Evolutionary conservation across 1,140 invertebrate genomes (phyloP).

Genomic region (Formica selysi): DNA sequence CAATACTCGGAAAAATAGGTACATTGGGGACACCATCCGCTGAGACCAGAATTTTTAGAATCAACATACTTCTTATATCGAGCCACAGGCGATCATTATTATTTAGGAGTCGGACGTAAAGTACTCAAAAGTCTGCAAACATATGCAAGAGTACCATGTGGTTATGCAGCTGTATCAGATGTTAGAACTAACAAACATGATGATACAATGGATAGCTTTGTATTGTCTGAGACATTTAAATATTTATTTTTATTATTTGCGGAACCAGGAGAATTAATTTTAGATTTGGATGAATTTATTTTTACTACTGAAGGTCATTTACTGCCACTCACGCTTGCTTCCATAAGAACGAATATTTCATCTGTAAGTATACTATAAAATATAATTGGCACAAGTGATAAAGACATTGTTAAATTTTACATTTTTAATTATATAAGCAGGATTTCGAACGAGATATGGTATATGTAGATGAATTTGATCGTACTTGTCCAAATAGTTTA

Average conservation of each 20-base stretch:
- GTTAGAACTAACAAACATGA: conserved; percentile 95
- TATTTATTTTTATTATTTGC: conserved; percentile 98
- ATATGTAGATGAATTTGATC: conserved; percentile 87
- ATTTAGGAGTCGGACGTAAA: conserved; percentile 96
- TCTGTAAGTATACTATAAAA: conserved; percentile 80
- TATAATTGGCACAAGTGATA: conserved; percentile 1
- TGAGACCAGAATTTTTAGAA: conserved; percentile 99
- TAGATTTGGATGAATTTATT: conserved; percentile 98
- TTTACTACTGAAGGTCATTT: conserved; percentile 99
- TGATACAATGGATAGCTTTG: conserved; percentile 99
- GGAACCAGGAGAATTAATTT: conserved; percentile 93
- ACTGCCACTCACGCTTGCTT: conserved; percentile 94
- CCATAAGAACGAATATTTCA: conserved; percentile 83
- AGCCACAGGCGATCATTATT: conserved; percentile 98
- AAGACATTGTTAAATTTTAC: not conserved
- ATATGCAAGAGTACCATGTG: conserved; percentile 97
- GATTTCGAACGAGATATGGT: conserved; percentile 88
- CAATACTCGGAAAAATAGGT: conserved; percentile 87
- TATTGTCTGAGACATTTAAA: conserved; percentile 99
- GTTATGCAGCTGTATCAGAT: conserved; percentile 98
- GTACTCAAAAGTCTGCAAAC: conserved; percentile 96
- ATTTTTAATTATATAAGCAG: conserved; percentile 85
- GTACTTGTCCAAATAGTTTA: conserved; percentile 95
- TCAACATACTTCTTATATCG: conserved; percentile 98
- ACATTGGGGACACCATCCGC: conserved; percentile 98